phyloP scores from a whole-genome alignment of 2,888 invertebrate genomes.

The Ornithoptera alexandrae region DNA sequence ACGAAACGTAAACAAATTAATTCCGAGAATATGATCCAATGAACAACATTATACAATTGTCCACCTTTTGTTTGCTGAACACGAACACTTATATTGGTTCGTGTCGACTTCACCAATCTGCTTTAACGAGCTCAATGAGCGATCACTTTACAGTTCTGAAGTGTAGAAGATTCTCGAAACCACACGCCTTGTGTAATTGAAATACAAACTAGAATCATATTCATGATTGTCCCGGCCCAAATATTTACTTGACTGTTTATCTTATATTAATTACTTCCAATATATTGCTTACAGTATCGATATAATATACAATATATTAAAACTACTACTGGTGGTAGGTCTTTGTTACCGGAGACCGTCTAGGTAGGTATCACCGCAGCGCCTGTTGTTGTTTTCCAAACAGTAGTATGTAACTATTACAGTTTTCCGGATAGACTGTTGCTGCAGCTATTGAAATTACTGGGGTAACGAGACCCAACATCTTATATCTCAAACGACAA shows the following conservation, averaged over 20 bases:
- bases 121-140: conserved; percentile 67
- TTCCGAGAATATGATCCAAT: conserved; percentile 14
- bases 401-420: too few relatives aligned
- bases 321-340: too few relatives aligned
- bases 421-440: too few relatives aligned
- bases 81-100: conserved; percentile 10
- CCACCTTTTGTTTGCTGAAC: conserved; percentile 19
- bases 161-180: conserved; percentile 50
- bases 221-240: neutral
- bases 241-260: neutral
- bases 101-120: conserved; percentile 37
- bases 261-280: neutral
- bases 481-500: too few relatives aligned
- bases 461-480: too few relatives aligned
- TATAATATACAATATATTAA: too few relatives aligned
- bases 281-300: too few relatives aligned
- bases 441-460: too few relatives aligned
- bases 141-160: conserved; percentile 47
- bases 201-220: conserved; percentile 9
- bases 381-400: too few relatives aligned
- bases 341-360: too few relatives aligned
- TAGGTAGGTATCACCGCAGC: too few relatives aligned
- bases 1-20: conserved; percentile 12
- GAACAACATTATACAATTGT: neutral
- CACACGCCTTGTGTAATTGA: conserved; percentile 11